Evolutionary conservation across 2,113 vertebrate species (phyloP), one percentile per base, ranked within the genome.

Genomic region (Genyomyrus donnyi): DNA sequence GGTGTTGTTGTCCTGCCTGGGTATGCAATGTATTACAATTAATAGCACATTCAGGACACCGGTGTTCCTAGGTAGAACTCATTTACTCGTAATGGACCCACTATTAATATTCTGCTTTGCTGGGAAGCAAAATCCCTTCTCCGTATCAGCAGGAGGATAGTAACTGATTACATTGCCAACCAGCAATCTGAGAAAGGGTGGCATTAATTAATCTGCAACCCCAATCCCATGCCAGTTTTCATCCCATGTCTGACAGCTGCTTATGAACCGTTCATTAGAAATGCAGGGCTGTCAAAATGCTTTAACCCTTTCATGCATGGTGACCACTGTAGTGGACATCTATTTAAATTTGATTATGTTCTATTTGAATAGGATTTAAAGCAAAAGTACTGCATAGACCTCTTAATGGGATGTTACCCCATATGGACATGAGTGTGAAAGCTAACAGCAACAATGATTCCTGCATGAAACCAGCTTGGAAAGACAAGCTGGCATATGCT

Each of bases 61-160:
- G 94, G 93, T 91, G 92, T 92, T 93, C 91, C 48, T 92, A 93
- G 93, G 93, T 94, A 93, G 95, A 95, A 95, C 94, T 94, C 90
- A 95, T 95, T 95, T 94, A 93, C 89, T 1, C 92, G 92, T 95
- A 96, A 95, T 94, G 94, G 94, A 93, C 92, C 94, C 17, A 46
- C 94, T 95, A 95, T 96, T 96, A 96, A 95, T 96, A 95, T 95
- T 95, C 93, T 93, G 93, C 93, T 93, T 91, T 91, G 91, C 93
- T 93, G 91, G 92, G 93, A 94, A 94, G 93, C 91, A 92, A 92
- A 93, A 93, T 83, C 90, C 85, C 90, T 92, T 91, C 93, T 93
- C 89, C 91, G 91, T 93, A 94, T 93, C 93, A 94, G 91, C 92
- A 92, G 90, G 86, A 93, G 92, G 92, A 94, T 91, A 91, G 89